Conservation (phyloP, 37 sponge, comb jelly and placozoan species). For the Diacarnus erythraeanus region DNA sequence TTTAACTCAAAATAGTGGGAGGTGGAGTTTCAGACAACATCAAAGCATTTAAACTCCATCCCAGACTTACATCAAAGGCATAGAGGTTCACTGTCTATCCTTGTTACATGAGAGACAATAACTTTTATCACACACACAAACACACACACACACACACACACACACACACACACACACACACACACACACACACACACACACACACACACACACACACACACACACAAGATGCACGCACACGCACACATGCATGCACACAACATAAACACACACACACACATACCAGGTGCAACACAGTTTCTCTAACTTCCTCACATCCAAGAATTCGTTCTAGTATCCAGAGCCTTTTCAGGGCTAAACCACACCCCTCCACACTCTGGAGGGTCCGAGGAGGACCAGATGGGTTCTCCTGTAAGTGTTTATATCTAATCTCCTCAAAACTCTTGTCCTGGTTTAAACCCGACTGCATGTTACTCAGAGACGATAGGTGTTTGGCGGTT, state of each 20-base stretch:
- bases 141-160: too few species aligned
- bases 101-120: not conserved
- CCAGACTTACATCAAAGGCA: not conserved
- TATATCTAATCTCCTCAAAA: slow-evolving; percentile 51
- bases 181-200: not conserved
- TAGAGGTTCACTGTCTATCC: not conserved
- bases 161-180: not conserved
- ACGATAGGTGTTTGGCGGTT: too few species aligned
- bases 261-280: too few species aligned
- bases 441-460: slow-evolving; percentile 1
- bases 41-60: too few species aligned
- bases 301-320: slow-evolving; percentile 12
- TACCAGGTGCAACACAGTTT: slow-evolving; percentile 39
- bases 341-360: slow-evolving; percentile 2
- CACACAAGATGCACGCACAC: too few species aligned
- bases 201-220: too few species aligned
- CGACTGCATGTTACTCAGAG: not conserved
- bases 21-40: too few species aligned
- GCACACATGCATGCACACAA: too few species aligned
- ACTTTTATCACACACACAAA: not conserved
- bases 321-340: slow-evolving; percentile 36
- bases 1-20: not conserved
- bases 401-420: not conserved
- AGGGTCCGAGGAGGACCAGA: not conserved
- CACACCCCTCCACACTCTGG: slow-evolving; percentile 12